A percentile compares a stretch with the other conserved stretches of the same genome.
phyloP scores from a whole-genome alignment of 2,113 vertebrate genomes.

The Megaptera novaeangliae region DNA sequence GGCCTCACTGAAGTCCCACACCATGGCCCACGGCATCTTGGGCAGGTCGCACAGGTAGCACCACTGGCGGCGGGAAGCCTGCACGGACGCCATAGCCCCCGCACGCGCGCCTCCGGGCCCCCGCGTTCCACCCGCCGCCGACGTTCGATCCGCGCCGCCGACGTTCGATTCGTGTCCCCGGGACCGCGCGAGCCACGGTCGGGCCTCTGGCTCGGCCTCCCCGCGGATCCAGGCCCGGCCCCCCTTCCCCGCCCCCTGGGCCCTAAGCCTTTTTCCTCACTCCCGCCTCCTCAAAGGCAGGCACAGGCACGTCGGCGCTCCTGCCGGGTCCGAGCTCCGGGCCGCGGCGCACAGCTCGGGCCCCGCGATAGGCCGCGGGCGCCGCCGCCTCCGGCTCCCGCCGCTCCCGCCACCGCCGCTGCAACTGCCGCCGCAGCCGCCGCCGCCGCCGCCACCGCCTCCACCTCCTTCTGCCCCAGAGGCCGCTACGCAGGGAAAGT shows the following conservation, averaged over 20 bases:
- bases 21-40: constrained; percentile 94
- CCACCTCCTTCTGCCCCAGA: constrained; percentile 73
- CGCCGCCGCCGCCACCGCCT: constrained; percentile 57
- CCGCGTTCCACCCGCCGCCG: constrained; percentile 56
- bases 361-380: neutral
- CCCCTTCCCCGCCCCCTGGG: constrained; percentile 74
- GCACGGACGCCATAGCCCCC: constrained; percentile 82
- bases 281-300: constrained; percentile 47
- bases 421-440: constrained; percentile 39
- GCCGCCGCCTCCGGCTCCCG: constrained; percentile 39
- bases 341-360: constrained; percentile 49
- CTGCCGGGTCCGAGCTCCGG: neutral
- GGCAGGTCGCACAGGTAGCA: constrained; percentile 94
- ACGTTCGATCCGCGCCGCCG: neutral
- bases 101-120: constrained; percentile 64
- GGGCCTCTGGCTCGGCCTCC: constrained; percentile 58
- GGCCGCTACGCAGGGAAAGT: constrained; percentile 79
- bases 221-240: constrained; percentile 66
- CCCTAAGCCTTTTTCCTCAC: constrained; percentile 60
- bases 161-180: neutral
- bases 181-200: constrained; percentile 35
- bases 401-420: neutral
- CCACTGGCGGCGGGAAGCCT: constrained; percentile 91
- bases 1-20: constrained; percentile 94
- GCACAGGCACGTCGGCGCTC: constrained; percentile 32